Evolutionary conservation across 2,113 vertebrate genomes (phyloP), one percentile per base, ranked within the genome.

Genomic region (Austrofundulus limnaeus): DNA sequence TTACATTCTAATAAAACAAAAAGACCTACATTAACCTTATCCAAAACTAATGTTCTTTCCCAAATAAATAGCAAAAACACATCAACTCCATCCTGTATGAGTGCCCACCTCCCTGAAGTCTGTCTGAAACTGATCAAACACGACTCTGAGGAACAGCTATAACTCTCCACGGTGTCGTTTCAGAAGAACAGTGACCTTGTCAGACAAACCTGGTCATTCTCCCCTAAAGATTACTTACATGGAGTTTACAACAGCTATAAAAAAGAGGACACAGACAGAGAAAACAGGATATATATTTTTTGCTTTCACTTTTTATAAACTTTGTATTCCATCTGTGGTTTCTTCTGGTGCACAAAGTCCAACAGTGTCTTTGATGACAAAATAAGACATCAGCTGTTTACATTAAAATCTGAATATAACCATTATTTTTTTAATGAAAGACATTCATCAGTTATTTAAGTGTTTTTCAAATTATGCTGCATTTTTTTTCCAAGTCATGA

Each of bases 111-210:
- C 31, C 31, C 31, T 7, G 3, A 34, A 34, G 5, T 5, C 8
- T 34, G 3, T 28, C 28, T 28, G 28, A 28, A 28, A 7, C 28
- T 34, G 5, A 34, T 34, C 5, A 34, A 34, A 34, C 8, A 34
- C 5, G 9, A 10, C 9, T 73, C 72, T 81, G 55, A 52, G 81
- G 42, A 71, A 63, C 75, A 70, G 28, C n/a, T n/a, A 28, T 45
- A 50, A 56, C 64, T 66, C 75, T 80, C 77, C 70, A 52, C 62
- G 68, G 64, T 84, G 61, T 76, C 47, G 77, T 77, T 71, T 13
- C 56, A 53, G 43, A 68, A 70, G 53, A 65, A 61, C 51, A 34
- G 21, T 75, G 77, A 83, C 81, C 78, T 83, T 79, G 87, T 72
- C 84, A 72, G 52, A 71, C 70, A 86, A 78, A 75, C 55, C 51